Evolutionary conservation across 2,888 invertebrate genomes (phyloP).

Genomic region (Capitulum mitella): DNA sequence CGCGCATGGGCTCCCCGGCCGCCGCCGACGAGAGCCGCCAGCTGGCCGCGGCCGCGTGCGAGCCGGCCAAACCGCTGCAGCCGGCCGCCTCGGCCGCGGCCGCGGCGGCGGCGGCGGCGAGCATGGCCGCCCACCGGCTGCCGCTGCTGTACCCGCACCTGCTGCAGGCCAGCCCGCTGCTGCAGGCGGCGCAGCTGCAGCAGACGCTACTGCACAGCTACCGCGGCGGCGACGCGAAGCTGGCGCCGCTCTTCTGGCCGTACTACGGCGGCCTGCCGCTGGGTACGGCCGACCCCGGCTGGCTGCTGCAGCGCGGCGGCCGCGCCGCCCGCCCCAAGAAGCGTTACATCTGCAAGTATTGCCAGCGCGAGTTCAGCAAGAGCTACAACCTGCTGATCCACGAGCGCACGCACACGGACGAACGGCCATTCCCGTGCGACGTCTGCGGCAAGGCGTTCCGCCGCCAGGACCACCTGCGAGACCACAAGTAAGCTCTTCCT

Average conservation of each 20-base stretch:
- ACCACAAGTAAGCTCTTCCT: slow-evolving; percentile 38
- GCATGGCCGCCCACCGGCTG: slow-evolving; percentile 7
- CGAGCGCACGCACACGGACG: slow-evolving; percentile 52
- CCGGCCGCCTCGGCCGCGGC: not conserved
- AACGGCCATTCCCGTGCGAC: slow-evolving; percentile 51
- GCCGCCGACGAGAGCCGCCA: not conserved
- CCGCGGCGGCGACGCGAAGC: not conserved
- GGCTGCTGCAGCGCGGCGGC: not conserved
- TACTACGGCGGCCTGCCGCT: slow-evolving; percentile 8
- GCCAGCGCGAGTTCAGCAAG: slow-evolving; percentile 50
- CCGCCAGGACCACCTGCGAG: slow-evolving; percentile 46
- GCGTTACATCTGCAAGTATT: slow-evolving; percentile 51
- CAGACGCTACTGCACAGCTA: slow-evolving; percentile 16
- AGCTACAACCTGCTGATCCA: slow-evolving; percentile 52
- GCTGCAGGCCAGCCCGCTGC: slow-evolving; percentile 4
- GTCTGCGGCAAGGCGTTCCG: slow-evolving; percentile 51
- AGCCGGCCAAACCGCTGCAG: not conserved
- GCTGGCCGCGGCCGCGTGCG: not conserved
- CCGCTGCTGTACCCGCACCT: slow-evolving; percentile 24
- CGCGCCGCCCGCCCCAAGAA: slow-evolving; percentile 47
- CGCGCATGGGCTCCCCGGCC: not conserved
- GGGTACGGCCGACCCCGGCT: not conserved
- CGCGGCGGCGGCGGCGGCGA: not conserved
- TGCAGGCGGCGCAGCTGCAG: slow-evolving; percentile 16
- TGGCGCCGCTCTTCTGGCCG: slow-evolving; percentile 12